Conservation (phyloP, 2,888 invertebrate genomes). For the Mycalesis mineus region DNA sequence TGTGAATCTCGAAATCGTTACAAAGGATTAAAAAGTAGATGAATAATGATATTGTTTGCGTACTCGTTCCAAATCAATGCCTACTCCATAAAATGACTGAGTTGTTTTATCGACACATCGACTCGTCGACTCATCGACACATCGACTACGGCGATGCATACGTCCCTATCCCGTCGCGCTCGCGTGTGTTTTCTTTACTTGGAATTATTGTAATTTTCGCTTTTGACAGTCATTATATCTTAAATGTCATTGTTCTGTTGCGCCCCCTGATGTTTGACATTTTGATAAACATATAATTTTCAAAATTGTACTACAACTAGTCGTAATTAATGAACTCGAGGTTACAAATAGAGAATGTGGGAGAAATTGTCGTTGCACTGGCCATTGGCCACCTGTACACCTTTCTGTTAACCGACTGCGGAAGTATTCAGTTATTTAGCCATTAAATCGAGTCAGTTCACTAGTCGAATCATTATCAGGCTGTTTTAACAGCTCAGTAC, state of each 20-base stretch:
- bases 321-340: not conserved
- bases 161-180: slow-evolving; percentile 3
- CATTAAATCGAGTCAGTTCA: no score
- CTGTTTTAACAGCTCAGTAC: no score
- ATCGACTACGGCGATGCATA: no score
- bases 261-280: slow-evolving; percentile 8
- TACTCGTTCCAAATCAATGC: no score
- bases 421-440: no score
- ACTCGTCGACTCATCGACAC: not conserved
- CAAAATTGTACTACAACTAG: not conserved
- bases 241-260: slow-evolving; percentile 3
- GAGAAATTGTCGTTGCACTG: not conserved
- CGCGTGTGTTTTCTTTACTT: slow-evolving; percentile 24
- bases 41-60: no score
- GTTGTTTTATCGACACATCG: no score
- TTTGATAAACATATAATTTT: not conserved
- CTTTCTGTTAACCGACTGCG: no score
- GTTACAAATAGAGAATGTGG: not conserved
- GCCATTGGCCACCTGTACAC: not conserved
- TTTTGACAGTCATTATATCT: slow-evolving; percentile 13
- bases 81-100: no score
- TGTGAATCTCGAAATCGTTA: no score
- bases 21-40: no score
- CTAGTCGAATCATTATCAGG: no score
- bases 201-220: slow-evolving; percentile 8